Percentiles rank a stretch among this genome's conserved stretches.
Evolutionary conservation across 2,113 vertebrate genomes (phyloP).

Genomic region (Malaclemys terrapin): DNA sequence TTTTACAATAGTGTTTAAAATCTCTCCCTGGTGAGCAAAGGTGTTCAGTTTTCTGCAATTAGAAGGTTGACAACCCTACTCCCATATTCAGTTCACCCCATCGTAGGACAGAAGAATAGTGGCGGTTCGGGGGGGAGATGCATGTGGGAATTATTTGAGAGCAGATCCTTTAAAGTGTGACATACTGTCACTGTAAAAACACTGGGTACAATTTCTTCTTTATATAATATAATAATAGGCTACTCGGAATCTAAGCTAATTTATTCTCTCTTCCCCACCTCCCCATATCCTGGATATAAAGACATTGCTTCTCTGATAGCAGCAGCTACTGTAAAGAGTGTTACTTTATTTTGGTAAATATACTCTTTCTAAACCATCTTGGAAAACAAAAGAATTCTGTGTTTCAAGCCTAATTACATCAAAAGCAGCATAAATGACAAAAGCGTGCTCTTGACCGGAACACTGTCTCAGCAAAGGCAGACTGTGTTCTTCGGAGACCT

Average conservation of each 20-base stretch:
- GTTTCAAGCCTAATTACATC: constrained; percentile 9
- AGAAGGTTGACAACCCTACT: too few species aligned
- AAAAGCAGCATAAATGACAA: constrained; percentile 6
- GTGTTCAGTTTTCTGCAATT: too few species aligned
- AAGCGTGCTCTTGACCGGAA: constrained; percentile 34
- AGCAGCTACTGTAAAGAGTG: background rate
- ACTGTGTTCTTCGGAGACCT: constrained; percentile 31
- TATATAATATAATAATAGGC: background rate
- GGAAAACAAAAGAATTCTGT: background rate
- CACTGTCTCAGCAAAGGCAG: background rate
- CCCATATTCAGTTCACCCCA: background rate
- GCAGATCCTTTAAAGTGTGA: background rate
- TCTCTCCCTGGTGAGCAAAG: too few species aligned
- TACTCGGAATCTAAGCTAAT: background rate
- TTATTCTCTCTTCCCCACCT: background rate
- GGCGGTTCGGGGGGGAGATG: background rate
- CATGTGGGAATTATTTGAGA: background rate
- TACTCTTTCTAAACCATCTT: background rate
- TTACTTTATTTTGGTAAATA: background rate
- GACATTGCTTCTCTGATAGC: background rate
- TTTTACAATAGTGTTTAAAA: too few species aligned
- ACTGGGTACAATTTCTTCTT: background rate
- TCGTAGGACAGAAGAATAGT: background rate
- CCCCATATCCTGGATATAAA: background rate
- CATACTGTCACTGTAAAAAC: constrained; percentile 4